Evolutionary conservation across 2,888 invertebrate genomes (phyloP).

Genomic region (Sicus ferrugineus): DNA sequence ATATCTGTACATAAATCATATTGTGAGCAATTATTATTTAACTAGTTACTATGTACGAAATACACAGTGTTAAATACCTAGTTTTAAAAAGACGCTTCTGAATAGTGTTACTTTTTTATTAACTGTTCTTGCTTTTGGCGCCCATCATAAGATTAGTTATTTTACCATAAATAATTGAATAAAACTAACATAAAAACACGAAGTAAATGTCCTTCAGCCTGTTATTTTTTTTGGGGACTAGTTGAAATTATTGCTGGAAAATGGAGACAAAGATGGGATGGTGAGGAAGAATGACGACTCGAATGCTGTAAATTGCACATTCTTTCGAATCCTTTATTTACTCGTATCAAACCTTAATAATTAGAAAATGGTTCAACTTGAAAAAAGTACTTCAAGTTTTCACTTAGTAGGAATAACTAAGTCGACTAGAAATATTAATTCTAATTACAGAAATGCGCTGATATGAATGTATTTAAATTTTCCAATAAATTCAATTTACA

Average conservation of each 20-base stretch:
- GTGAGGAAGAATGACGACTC: too few relatives aligned
- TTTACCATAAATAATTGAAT: constrained; percentile 21
- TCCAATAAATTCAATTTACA: too few relatives aligned
- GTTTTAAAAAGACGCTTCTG: constrained; percentile 20
- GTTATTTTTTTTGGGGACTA: not conserved
- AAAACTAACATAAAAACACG: constrained; percentile 7
- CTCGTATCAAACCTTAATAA: constrained; percentile 37
- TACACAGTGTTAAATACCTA: constrained; percentile 24
- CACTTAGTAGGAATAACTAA: too few relatives aligned
- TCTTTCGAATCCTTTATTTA: too few relatives aligned
- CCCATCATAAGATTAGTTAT: constrained; percentile 23
- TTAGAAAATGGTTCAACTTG: too few relatives aligned
- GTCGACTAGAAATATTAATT: too few relatives aligned
- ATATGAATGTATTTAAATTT: too few relatives aligned
- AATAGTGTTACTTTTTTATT: constrained; percentile 24
- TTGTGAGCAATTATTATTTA: constrained; percentile 24
- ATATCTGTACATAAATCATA: constrained; percentile 17
- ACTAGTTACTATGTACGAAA: not conserved
- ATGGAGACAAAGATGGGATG: too few relatives aligned
- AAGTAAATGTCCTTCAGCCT: not conserved
- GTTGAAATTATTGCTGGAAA: not conserved
- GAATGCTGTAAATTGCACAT: too few relatives aligned
- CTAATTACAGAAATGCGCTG: too few relatives aligned
- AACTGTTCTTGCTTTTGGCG: constrained; percentile 20
- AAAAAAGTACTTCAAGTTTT: too few relatives aligned